These are phyloP conservation scores for Genyomyrus donnyi DNA, from an alignment of 2,113 vertebrate species.

Conservation along the genomic window DNA sequence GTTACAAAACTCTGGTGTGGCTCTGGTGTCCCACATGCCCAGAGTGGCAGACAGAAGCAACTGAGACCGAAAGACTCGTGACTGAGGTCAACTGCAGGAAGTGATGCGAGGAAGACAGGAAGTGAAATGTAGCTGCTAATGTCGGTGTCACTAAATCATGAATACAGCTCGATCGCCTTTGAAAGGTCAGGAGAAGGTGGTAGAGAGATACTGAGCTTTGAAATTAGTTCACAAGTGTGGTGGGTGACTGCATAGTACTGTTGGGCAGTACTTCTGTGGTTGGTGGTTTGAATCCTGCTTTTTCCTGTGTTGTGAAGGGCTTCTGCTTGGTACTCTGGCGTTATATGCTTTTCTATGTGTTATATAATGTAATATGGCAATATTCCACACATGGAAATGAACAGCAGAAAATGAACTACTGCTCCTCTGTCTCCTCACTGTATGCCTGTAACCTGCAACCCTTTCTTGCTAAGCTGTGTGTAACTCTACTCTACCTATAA, in stretches of 20 bases:
- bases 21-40: not conserved
- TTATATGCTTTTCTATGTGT: not conserved
- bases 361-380: not conserved
- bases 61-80: not conserved
- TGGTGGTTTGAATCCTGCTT: not conserved
- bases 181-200: not conserved
- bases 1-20: not conserved
- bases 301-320: not conserved
- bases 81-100: not conserved
- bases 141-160: not conserved
- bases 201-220: not conserved
- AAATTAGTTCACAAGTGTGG: not conserved
- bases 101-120: not conserved
- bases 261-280: not conserved
- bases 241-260: not conserved
- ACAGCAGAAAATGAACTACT: not conserved
- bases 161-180: not conserved
- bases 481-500: not conserved
- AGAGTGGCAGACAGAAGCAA: not conserved
- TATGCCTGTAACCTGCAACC: not conserved
- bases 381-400: not conserved
- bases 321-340: not conserved
- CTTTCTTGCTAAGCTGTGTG: not conserved
- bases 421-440: not conserved
- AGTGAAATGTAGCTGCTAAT: not conserved